Base-by-base conservation (phyloP, 2,888 invertebrate species). In the Lordiphosa andalusiaca region DNA sequence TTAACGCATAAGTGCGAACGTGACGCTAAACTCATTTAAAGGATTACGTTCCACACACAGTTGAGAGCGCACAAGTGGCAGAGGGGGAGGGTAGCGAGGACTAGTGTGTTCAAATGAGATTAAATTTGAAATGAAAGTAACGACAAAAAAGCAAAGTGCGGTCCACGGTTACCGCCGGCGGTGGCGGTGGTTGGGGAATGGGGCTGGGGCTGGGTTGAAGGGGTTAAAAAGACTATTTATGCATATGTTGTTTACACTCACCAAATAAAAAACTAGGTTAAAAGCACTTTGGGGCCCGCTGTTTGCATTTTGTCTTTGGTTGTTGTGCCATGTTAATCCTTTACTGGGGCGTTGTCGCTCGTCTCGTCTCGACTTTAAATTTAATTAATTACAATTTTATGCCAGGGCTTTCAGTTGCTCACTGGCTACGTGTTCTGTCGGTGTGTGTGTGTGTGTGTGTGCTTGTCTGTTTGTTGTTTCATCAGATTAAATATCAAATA, bases 21-120 rank as follows among this genome's bases (percentile, higher is more conserved):
- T 87, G 85, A 84, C 85, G 78, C 73, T 85, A 76, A 84, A 82
- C 86, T 82, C 76, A 78, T 84, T 87, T 85, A 86, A 87, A 85
- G 87, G 87, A 87, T 85, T 87, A 85, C 67, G 69, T 61, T 67
- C 71, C 68, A 62, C 56, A 56, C 65, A 56, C 64, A 51, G 64
- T 49, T 67, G 71, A 68, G 85, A 59, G 60, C 3, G 36, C 41
- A 30, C 21, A 37, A 39, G 13, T n/a, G 40, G n/a, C 36, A 39
- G 16, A 40, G 36, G 10, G 10, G 21, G 39, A 19, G 39, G 30
- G 48, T 25, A 6, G 60, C 58, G 40, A 51, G 41, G n/a, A n/a
- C n/a, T n/a, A 64, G 51, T 65, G 62, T 76, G 78, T 77, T 57
- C 67, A 78, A 77, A 82, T 77, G 71, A 85, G 81, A 85, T 85